These are phyloP conservation scores for Glyptemys insculpta DNA, from an alignment of 2,797 vertebrate species.

Conservation along the genomic window DNA sequence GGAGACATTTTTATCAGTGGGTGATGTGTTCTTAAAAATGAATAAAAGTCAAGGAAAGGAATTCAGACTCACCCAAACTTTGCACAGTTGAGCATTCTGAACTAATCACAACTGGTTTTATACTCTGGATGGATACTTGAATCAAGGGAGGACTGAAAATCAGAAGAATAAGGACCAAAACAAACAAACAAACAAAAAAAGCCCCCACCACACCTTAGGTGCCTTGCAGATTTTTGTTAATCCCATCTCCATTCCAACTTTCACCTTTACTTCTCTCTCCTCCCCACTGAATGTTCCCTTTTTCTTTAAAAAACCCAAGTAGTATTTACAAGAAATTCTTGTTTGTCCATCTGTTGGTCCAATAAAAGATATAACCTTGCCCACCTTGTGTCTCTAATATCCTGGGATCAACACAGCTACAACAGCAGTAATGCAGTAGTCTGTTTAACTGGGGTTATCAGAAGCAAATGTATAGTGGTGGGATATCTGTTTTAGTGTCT, in stretches of 20 bases:
- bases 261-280: neutral
- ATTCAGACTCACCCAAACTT: slow-evolving; percentile 31
- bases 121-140: slow-evolving; percentile 18
- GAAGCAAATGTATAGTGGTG: neutral
- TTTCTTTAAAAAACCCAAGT: too few relatives aligned
- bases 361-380: too few relatives aligned
- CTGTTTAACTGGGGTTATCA: neutral
- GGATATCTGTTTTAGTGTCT: neutral
- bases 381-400: too few relatives aligned
- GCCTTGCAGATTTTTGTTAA: neutral
- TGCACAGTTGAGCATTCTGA: neutral
- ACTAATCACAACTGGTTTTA: slow-evolving; percentile 63
- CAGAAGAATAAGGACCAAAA: neutral
- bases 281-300: neutral
- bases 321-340: slow-evolving; percentile 1
- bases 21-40: slow-evolving; percentile 54
- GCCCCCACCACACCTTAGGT: neutral
- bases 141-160: slow-evolving; percentile 55
- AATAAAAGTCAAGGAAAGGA: slow-evolving; percentile 38
- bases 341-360: neutral
- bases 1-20: neutral
- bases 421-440: too few relatives aligned
- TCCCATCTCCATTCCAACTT: neutral
- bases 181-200: too few relatives aligned
- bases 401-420: too few relatives aligned